These are phyloP conservation scores for Colletes gigas DNA, from an alignment of 1,140 invertebrate species.

Conservation along the genomic window DNA sequence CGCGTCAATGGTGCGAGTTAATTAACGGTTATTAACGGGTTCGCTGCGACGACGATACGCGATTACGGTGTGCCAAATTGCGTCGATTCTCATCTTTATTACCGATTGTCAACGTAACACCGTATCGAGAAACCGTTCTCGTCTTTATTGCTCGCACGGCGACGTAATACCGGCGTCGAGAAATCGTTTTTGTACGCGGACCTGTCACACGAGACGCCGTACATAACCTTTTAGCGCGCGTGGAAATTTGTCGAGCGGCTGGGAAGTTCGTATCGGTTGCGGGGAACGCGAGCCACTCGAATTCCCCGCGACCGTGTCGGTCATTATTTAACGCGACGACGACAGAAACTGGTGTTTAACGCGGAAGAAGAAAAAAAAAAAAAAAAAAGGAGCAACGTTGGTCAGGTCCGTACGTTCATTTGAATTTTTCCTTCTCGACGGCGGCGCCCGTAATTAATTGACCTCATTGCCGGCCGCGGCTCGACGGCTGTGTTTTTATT, in stretches of 20 bases:
- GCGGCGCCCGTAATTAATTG: slow-evolving; percentile 35
- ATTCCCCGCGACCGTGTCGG: neutral
- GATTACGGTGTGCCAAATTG: neutral
- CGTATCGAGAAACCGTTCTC: neutral
- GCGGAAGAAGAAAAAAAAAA: neutral
- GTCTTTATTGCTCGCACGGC: too few species aligned
- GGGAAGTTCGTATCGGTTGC: neutral
- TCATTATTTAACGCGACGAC: slow-evolving; percentile 13
- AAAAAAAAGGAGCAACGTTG: neutral
- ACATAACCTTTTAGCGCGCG: neutral
- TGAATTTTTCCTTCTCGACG: slow-evolving; percentile 25
- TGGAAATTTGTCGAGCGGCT: neutral
- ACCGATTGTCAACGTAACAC: neutral
- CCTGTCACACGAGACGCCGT: too few species aligned
- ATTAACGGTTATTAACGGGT: neutral
- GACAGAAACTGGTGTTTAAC: slow-evolving; percentile 29
- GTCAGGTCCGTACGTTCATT: slow-evolving; percentile 18
- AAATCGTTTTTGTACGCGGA: neutral
- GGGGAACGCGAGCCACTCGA: neutral
- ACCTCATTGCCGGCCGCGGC: slow-evolving; percentile 26
- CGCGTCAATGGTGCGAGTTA: neutral
- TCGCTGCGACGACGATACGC: neutral
- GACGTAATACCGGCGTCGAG: neutral
- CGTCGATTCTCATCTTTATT: neutral
- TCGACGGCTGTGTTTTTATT: slow-evolving; percentile 25